Percentiles rank a stretch among this genome's conserved stretches.
Evolutionary conservation across 2,797 vertebrate genomes (phyloP).

Genomic region (Sebastes jordani): DNA sequence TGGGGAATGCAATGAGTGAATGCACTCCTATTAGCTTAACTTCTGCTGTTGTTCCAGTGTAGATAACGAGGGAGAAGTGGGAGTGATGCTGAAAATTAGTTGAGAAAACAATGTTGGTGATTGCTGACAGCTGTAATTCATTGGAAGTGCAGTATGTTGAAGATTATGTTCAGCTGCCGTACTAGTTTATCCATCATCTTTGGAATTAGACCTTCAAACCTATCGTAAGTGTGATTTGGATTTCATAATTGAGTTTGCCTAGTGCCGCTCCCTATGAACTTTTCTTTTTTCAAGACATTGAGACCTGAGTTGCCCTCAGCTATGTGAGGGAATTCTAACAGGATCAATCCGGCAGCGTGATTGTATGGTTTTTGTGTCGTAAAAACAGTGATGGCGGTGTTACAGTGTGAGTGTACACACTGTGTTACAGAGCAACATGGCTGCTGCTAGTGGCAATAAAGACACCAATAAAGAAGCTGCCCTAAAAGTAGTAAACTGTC

Average conservation of each 20-base stretch:
- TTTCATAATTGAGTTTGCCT: constrained; percentile 17
- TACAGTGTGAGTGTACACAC: neutral
- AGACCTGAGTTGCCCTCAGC: neutral
- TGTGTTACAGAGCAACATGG: neutral
- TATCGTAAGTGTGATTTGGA: constrained; percentile 2
- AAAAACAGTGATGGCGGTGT: neutral
- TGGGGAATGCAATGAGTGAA: constrained; percentile 61
- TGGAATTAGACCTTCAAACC: constrained; percentile 45
- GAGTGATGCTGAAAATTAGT: constrained; percentile 41
- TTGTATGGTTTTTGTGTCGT: neutral
- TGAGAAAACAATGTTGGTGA: constrained; percentile 48
- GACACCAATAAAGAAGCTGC: neutral
- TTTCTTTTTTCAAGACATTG: neutral
- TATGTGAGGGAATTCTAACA: neutral
- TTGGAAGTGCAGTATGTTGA: constrained; percentile 33
- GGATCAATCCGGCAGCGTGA: neutral
- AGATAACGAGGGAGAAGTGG: constrained; percentile 52
- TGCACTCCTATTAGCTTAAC: constrained; percentile 45
- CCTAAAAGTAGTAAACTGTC: neutral
- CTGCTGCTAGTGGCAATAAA: neutral
- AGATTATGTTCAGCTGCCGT: constrained; percentile 28
- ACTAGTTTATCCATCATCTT: constrained; percentile 35
- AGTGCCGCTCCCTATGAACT: neutral
- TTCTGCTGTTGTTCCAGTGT: constrained; percentile 45
- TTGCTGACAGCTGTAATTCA: constrained; percentile 43